These are phyloP conservation scores for Vireo griseus DNA, from an alignment of 2,797 vertebrate genomes.

Conservation along the genomic window DNA sequence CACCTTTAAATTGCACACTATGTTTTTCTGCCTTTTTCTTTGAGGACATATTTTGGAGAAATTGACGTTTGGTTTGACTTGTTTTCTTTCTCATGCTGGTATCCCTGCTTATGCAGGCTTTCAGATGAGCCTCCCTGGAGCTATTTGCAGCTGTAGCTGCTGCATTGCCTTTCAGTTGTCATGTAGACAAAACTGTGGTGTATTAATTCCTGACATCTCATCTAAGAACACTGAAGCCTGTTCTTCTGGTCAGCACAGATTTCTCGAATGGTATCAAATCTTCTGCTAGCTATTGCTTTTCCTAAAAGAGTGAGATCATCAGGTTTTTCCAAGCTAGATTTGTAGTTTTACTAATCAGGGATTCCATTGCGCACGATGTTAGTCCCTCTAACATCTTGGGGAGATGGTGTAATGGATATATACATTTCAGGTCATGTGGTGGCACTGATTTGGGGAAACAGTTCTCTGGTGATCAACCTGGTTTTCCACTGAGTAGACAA, in stretches of 20 bases:
- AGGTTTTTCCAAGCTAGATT: neutral
- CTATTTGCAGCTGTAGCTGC: neutral
- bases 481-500: neutral
- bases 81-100: neutral
- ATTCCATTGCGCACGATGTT: rapidly evolving
- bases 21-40: neutral
- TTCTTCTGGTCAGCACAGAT: neutral
- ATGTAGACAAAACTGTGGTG: neutral
- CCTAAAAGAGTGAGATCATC: neutral
- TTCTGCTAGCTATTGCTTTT: neutral
- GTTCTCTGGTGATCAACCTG: neutral
- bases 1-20: neutral
- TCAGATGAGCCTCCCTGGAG: neutral
- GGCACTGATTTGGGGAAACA: neutral
- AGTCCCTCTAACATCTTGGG: neutral
- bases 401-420: neutral
- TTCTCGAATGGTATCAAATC: neutral
- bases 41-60: neutral
- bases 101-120: neutral
- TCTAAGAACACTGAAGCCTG: neutral
- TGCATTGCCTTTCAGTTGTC: neutral
- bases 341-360: neutral
- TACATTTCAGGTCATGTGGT: neutral
- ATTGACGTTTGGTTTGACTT: neutral
- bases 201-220: neutral